Base-by-base conservation (phyloP, 2,888 invertebrate species). In the Galerucella nymphaeae region DNA sequence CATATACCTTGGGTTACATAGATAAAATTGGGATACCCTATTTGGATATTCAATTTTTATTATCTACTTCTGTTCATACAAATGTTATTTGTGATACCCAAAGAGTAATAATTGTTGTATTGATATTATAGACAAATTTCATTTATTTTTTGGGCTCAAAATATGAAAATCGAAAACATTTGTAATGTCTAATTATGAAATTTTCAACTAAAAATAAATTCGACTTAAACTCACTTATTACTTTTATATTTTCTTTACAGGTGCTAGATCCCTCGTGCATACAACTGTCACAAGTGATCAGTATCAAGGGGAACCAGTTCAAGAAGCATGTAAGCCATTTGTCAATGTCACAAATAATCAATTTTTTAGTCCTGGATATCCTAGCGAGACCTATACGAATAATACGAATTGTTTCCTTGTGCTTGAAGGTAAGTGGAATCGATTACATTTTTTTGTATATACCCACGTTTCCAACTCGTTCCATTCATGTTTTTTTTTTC, bases 361-460 rank as follows among this genome's bases (percentile, higher is more conserved):
- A 82, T 91, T 94, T 82, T 91, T 90, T 83, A 93, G 93, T 79
- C 93, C 94, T 0, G 90, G 90, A 77, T 93, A 93, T 55, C 79
- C 78, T 4, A 79, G 76, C 42, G 77, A 77, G 20, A 82, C 80
- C 71, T 94, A 94, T 86, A 91, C 92, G 10, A 91, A 91, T 80
- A 88, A 90, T 78, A 90, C 90, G 42, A 90, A 92, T 80, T 94
- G 94, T 84, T 89, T 91, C 71, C 88, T 89, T 73, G 87, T 91
- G 20, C 88, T 94, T 73, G 88, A 89, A 88, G 93, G 94, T 93
- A 85, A 89, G 89, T 70, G 38, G 64, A 45, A 70, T 57, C 23
- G 70, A 70, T 70, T 57, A 16, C 16, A 57, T 20, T 45, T 38
- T 53, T 11, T 20, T 20, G 1, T 50, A 14, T 23, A 41, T 66